phyloP scores from a whole-genome alignment of 2,797 vertebrate species.

The Sus cebifrons region DNA sequence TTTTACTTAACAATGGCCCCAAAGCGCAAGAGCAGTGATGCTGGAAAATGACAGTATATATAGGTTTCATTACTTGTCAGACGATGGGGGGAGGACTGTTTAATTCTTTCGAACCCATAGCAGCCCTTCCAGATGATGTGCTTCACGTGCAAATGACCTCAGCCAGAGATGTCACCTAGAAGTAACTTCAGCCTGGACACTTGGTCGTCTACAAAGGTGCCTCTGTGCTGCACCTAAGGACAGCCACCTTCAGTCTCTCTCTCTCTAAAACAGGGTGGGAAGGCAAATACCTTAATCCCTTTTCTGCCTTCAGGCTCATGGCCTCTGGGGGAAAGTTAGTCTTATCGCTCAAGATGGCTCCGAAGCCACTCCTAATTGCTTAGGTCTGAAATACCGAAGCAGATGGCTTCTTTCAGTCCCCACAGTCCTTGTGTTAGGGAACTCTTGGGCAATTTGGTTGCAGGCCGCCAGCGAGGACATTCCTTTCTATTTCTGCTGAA shows the following conservation, averaged over 20 bases:
- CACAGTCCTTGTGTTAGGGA: not conserved
- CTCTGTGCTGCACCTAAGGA: not conserved
- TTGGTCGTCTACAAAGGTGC: not conserved
- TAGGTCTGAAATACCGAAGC: constrained; percentile 9
- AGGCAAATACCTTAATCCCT: not conserved
- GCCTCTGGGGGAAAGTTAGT: constrained; percentile 24
- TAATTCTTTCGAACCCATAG: not conserved
- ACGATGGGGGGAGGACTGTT: not conserved
- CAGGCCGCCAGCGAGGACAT: not conserved
- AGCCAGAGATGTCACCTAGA: not conserved
- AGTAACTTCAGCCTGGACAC: not conserved
- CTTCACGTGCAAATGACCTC: not conserved
- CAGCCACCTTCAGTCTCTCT: not conserved
- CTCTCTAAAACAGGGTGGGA: not conserved
- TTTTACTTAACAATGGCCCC: not conserved
- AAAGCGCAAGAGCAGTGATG: not conserved
- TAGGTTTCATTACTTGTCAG: not conserved
- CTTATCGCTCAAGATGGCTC: not conserved
- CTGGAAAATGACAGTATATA: not conserved
- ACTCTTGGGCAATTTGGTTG: not conserved
- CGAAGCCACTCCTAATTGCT: not conserved
- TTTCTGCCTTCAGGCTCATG: not conserved
- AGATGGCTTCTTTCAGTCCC: not conserved
- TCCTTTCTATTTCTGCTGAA: not conserved
- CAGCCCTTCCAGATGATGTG: not conserved